A percentile compares a stretch with the other conserved stretches of the same genome.
Conservation (phyloP, 2,888 invertebrate species). For the Tholera decimalis region DNA sequence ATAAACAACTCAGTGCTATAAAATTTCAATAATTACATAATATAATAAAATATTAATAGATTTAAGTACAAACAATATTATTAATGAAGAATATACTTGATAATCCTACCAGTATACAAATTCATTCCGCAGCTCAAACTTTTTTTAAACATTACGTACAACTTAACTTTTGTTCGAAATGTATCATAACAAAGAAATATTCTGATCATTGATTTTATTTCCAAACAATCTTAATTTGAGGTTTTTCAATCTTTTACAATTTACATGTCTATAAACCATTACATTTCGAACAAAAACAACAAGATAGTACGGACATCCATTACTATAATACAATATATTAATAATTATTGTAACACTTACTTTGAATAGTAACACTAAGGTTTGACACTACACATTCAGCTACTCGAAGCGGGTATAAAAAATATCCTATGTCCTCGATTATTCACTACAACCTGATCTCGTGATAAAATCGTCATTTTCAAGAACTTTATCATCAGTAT, state of each 20-base stretch:
- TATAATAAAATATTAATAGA: constrained; percentile 28
- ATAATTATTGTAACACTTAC: constrained; percentile 66
- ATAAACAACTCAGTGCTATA: constrained; percentile 53
- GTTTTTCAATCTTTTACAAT: neutral
- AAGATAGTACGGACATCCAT: constrained; percentile 48
- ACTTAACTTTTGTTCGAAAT: constrained; percentile 39
- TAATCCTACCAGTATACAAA: constrained; percentile 59
- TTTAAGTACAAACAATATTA: constrained; percentile 52
- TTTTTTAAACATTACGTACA: constrained; percentile 40
- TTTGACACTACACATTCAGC: constrained; percentile 66
- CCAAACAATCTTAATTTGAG: neutral
- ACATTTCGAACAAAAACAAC: constrained; percentile 39
- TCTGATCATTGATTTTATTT: too few species aligned
- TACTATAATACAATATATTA: constrained; percentile 62
- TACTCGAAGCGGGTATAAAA: constrained; percentile 81
- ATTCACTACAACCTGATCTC: constrained; percentile 71
- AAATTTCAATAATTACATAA: constrained; percentile 35
- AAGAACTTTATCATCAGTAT: constrained; percentile 13
- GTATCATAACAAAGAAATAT: too few species aligned
- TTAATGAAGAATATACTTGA: constrained; percentile 32
- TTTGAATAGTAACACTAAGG: constrained; percentile 64
- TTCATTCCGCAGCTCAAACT: constrained; percentile 51
- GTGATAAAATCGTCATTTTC: constrained; percentile 36
- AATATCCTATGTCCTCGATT: constrained; percentile 76
- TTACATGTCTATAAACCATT: neutral